Conservation (phyloP, 1,140 invertebrate genomes). For the Cryptotermes secundus region DNA sequence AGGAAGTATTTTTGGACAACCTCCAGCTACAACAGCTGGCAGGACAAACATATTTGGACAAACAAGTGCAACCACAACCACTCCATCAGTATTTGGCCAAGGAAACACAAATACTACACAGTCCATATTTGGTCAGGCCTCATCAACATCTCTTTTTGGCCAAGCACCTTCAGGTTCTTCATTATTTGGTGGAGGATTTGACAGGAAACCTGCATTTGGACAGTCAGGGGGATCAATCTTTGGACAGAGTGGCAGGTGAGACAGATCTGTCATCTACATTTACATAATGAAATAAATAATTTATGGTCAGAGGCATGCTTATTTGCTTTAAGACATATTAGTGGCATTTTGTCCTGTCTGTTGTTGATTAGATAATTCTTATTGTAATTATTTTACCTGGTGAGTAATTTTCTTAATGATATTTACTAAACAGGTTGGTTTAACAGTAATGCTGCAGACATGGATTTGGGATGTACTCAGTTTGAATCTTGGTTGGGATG, state of each 20-base stretch:
- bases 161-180: constrained; percentile 27
- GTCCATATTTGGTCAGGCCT: constrained; percentile 24
- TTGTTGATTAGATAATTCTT: neutral
- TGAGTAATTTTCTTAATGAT: too few species aligned
- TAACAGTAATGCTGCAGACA: too few species aligned
- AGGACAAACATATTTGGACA: constrained; percentile 2
- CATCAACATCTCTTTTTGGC: constrained; percentile 40
- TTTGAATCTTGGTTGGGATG: too few species aligned
- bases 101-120: neutral
- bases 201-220: neutral
- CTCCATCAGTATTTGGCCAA: constrained; percentile 33
- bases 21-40: constrained; percentile 8
- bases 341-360: neutral
- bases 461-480: too few species aligned
- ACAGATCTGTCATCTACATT: neutral
- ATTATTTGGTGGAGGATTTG: constrained; percentile 27
- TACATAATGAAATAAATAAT: neutral
- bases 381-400: neutral
- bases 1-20: constrained; percentile 34
- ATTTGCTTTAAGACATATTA: neutral
- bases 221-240: constrained; percentile 11
- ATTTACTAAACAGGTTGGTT: too few species aligned
- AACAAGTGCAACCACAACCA: constrained; percentile 28
- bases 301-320: neutral
- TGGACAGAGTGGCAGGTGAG: constrained; percentile 22